Base-by-base conservation (phyloP, 92 coral and sea anemone genomes). In the Palythoa heliodiscus region DNA sequence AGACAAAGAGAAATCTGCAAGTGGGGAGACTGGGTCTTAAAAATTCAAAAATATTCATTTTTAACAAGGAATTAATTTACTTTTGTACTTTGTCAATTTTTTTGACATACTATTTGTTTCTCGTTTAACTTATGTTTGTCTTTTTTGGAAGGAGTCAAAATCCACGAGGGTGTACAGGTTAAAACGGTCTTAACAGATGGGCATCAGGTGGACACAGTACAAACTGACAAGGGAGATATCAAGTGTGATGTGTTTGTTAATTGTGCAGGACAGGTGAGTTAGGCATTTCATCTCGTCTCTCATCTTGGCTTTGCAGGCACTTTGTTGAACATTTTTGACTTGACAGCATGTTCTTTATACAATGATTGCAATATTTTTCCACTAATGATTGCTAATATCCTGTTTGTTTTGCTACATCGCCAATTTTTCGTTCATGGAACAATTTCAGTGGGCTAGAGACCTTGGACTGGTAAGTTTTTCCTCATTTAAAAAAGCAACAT, bases 401-500 rank as follows among this genome's bases (percentile, higher is more conserved):
- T 52, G 48, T 16, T 29, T 29, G 35, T 15, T 48, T 11, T 52
- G 6, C 38, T 16, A 3, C 25, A 43, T 43, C 57, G 69, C 19
- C 14, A 7, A 22, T 60, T 29, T 52, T 16, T 29, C 8, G 15
- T 78, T 60, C 52, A 47, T 78, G 73, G 25, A 60, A 20, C 64
- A 11, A 7, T 67, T 82, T 19, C 82, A 89, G 91, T 89, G 91
- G 91, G 91, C 91, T 17, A 76, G 91, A 63, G 84, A 89, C 38
- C 80, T 89, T 13, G 91, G 91, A 10, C 66, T 84, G 88, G 91
- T 89, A 70, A 89, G 91, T 84, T 54, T 13, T 48, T 22, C 12
- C 25, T 37, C 16, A 3, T 43, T 43, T 43, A 3, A 43, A 43
- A 43, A 43, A 43, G 50, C 50, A 43, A 8, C 50, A 29, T 29